Evolutionary conservation across 2,113 vertebrate species (phyloP), one percentile per base, ranked within the genome.

Genomic region (Balaenoptera acutorostrata): DNA sequence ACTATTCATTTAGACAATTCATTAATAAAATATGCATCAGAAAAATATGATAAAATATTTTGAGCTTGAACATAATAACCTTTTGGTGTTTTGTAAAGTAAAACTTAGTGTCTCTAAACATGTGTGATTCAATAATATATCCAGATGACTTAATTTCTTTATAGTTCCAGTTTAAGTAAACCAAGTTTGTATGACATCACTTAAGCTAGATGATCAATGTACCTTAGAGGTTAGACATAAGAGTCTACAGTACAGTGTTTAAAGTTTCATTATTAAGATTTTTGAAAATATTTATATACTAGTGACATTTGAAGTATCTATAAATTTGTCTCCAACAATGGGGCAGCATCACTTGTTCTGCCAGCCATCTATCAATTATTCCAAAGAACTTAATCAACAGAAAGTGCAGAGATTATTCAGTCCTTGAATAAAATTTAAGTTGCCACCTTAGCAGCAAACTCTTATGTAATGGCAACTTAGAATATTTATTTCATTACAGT

Each of bases 71-170:
- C 12, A 33, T 74, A 80, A 46, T 41, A 71, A 91, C 7, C 3
- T 92, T 93, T 97, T 72, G 31, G 18, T 68, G 75, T 57, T 96
- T 96, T 91, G 9, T 93, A 55, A 85, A 71, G 14, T 92, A 78
- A 97, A 94, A 64, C 29, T 82, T 39, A 41, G 17, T 57, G n/a
- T 78, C 8, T 25, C 18, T 78, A 89, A 95, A 84, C 82, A n/a
- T 68, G 18, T 88, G 29, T 80, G 6, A n/a, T 82, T 33, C 11
- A 57, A 17, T 84, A 31, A 64, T 68, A 59, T 72, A 81, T 82
- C 5, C 33, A 61, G 23, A 64, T 69, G 20, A 13, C 29, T 96
- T 74, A 23, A 72, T 88, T 91, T 82, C 29, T 85, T 93, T 74
- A 14, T 46, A 64, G 15, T 68, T 95, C 1, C 25, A 46, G 21